A percentile compares a stretch with the other conserved stretches of the same genome.
Conservation (phyloP, 2,888 invertebrate genomes). For the Bellardia pandia region DNA sequence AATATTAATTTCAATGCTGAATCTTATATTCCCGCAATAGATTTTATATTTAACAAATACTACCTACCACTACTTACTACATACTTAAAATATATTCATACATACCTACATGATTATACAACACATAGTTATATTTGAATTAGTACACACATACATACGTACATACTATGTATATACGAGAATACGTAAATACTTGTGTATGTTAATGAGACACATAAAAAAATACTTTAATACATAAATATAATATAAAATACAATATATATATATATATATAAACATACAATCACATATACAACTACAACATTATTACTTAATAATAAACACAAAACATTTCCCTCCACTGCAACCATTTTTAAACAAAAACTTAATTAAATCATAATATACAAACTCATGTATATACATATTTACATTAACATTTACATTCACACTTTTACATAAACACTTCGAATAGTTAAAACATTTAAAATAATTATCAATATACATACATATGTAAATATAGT, state of each 20-base stretch:
- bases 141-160: neutral
- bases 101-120: slow-evolving; percentile 6
- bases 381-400: neutral
- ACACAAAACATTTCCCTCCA: too few relatives aligned
- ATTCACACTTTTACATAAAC: neutral
- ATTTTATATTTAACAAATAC: neutral
- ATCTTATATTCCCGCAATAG: slow-evolving; percentile 33
- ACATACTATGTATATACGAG: neutral
- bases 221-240: neutral
- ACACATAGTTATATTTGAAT: slow-evolving; percentile 18
- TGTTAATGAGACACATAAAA: slow-evolving; percentile 9
- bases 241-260: neutral
- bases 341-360: too few relatives aligned
- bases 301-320: too few relatives aligned
- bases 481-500: too few relatives aligned
- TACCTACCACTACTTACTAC: too few relatives aligned
- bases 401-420: neutral
- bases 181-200: slow-evolving; percentile 16
- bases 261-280: neutral
- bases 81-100: neutral
- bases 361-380: too few relatives aligned
- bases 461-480: neutral
- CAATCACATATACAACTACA: too few relatives aligned
- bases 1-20: slow-evolving; percentile 14
- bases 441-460: neutral